A percentile compares a stretch with the other conserved stretches of the same genome.
Evolutionary conservation across 2,888 invertebrate species (phyloP).

Genomic region (Luperina nickerlii): DNA sequence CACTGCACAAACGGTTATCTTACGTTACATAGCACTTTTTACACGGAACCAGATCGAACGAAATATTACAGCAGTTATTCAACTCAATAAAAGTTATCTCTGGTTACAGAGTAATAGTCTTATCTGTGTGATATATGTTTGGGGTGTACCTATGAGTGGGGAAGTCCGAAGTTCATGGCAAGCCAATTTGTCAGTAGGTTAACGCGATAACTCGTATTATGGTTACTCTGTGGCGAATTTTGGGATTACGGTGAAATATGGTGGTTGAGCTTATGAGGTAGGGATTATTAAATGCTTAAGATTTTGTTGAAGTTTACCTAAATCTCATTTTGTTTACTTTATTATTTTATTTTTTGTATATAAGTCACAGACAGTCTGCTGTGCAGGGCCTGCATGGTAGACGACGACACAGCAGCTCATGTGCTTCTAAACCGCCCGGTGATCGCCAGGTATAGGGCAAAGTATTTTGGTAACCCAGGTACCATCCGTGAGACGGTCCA

Average conservation of each 20-base stretch:
- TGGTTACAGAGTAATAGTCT: constrained; percentile 58
- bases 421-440: no score
- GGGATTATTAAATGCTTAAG: constrained; percentile 40
- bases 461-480: no score
- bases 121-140: constrained; percentile 69
- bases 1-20: constrained; percentile 55
- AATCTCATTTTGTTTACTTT: not conserved
- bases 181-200: constrained; percentile 66
- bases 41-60: constrained; percentile 46
- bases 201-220: constrained; percentile 54
- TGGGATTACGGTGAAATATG: constrained; percentile 48
- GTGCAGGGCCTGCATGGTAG: not conserved
- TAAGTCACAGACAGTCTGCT: not conserved
- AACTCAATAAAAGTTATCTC: constrained; percentile 67
- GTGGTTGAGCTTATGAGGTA: not conserved
- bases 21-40: constrained; percentile 51
- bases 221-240: constrained; percentile 53
- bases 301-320: not conserved
- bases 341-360: not conserved
- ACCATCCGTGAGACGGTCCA: no score
- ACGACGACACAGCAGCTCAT: not conserved
- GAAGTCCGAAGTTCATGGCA: constrained; percentile 61
- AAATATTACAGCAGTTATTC: constrained; percentile 62
- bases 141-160: constrained; percentile 50
- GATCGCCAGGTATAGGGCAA: no score